phyloP scores from a whole-genome alignment of 2,113 vertebrate species.

The Gasterosteus aculeatus region DNA sequence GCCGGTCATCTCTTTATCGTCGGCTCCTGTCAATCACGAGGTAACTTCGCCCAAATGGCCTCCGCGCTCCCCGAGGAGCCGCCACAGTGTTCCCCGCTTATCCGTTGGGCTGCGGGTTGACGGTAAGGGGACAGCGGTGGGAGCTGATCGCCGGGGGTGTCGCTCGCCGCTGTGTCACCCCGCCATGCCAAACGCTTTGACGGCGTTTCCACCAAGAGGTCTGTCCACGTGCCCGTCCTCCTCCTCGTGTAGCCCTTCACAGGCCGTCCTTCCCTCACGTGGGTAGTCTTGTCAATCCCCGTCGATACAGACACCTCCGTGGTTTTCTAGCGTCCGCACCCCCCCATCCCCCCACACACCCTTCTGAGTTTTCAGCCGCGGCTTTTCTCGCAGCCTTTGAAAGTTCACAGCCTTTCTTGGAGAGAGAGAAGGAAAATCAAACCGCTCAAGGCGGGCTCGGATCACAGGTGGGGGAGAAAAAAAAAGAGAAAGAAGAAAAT shows the following conservation, averaged over 20 bases:
- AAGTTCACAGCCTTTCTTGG: constrained; percentile 77
- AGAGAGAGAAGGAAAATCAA: constrained; percentile 68
- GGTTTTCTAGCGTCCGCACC: constrained; percentile 37
- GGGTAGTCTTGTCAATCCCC: constrained; percentile 71
- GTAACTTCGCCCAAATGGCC: constrained; percentile 58
- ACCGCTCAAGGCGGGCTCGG: constrained; percentile 65
- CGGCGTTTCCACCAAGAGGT: constrained; percentile 20
- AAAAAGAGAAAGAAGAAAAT: neutral
- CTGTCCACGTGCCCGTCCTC: constrained; percentile 4
- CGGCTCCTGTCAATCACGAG: constrained; percentile 72
- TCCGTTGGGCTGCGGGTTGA: constrained; percentile 50
- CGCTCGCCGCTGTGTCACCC: constrained; percentile 19
- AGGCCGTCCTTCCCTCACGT: constrained; percentile 20
- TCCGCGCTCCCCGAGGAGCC: constrained; percentile 48
- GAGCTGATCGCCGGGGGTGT: constrained; percentile 46
- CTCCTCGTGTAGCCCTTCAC: neutral
- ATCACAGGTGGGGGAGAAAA: constrained; percentile 66
- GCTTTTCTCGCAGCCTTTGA: constrained; percentile 70
- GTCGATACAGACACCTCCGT: constrained; percentile 43
- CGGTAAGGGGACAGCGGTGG: constrained; percentile 33
- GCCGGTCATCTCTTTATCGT: constrained; percentile 69
- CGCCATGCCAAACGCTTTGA: neutral
- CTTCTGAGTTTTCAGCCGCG: constrained; percentile 50
- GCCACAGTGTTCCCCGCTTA: constrained; percentile 52
- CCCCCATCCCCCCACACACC: neutral